phyloP scores from a whole-genome alignment of 2,113 vertebrate species.

The Ageneiosus marmoratus region DNA sequence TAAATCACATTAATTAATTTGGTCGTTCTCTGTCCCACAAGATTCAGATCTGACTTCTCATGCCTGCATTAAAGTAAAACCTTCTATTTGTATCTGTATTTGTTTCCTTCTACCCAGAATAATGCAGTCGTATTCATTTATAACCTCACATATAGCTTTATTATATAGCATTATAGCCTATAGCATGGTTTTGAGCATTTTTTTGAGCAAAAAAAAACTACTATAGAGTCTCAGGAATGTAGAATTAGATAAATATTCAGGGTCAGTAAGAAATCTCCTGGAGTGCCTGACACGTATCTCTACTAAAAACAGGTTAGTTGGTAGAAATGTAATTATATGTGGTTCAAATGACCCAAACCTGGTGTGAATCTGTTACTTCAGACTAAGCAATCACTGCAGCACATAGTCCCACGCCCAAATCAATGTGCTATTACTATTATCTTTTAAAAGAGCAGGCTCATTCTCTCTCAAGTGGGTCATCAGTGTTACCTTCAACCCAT shows the following conservation, averaged over 20 bases:
- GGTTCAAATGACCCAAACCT: constrained; percentile 41
- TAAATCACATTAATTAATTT: neutral
- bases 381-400: constrained; percentile 57
- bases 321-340: constrained; percentile 47
- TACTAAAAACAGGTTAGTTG: constrained; percentile 35
- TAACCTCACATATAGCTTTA: too few species aligned
- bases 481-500: constrained; percentile 51
- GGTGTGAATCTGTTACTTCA: constrained; percentile 49
- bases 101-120: neutral
- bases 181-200: too few species aligned
- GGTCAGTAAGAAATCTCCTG: neutral
- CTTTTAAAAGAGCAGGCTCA: constrained; percentile 59
- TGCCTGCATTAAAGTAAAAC: neutral
- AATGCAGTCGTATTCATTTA: neutral
- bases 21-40: neutral
- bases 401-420: constrained; percentile 50
- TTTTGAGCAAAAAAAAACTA: neutral
- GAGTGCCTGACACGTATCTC: constrained; percentile 17
- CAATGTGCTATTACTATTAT: constrained; percentile 61
- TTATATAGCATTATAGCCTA: too few species aligned
- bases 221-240: neutral
- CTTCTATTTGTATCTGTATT: neutral
- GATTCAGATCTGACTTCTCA: neutral
- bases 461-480: constrained; percentile 66
- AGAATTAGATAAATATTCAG: neutral